Conservation (phyloP, 2,888 invertebrate species). For the Philhelius pedissequus region DNA sequence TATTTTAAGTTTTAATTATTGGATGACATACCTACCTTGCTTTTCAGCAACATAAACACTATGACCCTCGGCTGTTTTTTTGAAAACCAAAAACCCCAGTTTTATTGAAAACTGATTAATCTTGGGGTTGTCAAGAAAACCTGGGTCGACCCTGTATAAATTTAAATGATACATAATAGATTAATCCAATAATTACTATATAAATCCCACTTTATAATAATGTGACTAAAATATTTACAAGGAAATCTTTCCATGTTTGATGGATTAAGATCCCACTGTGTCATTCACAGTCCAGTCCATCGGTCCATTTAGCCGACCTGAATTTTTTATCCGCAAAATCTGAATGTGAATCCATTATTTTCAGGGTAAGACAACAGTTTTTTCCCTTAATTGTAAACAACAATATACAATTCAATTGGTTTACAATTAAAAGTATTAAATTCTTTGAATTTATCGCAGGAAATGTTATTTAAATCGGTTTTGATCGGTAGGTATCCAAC, state of each 20-base stretch:
- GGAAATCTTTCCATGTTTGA: background rate
- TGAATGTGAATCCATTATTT: constrained; percentile 31
- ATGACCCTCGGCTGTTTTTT: too few relatives aligned
- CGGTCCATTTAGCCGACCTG: constrained; percentile 26
- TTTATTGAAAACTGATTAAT: too few relatives aligned
- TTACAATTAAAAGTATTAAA: constrained; percentile 17
- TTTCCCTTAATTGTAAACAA: constrained; percentile 17
- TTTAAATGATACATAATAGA: too few relatives aligned
- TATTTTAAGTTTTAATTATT: too few relatives aligned
- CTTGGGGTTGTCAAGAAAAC: too few relatives aligned
- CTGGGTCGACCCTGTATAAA: too few relatives aligned
- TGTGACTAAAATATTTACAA: too few relatives aligned
- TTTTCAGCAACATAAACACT: too few relatives aligned
- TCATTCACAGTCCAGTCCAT: background rate
- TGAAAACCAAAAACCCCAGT: too few relatives aligned
- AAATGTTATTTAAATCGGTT: constrained; percentile 21
- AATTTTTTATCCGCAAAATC: constrained; percentile 43
- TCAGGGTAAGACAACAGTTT: constrained; percentile 15
- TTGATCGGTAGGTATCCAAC: constrained; percentile 6
- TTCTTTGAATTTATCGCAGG: constrained; percentile 11
- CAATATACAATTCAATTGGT: constrained; percentile 35
- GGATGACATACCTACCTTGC: too few relatives aligned
- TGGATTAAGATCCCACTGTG: background rate
- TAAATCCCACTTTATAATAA: too few relatives aligned
- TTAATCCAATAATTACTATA: too few relatives aligned